Evolutionary conservation across 2,113 vertebrate genomes (phyloP), one percentile per base, ranked within the genome.

Genomic region (Leptobrachium leishanense): DNA sequence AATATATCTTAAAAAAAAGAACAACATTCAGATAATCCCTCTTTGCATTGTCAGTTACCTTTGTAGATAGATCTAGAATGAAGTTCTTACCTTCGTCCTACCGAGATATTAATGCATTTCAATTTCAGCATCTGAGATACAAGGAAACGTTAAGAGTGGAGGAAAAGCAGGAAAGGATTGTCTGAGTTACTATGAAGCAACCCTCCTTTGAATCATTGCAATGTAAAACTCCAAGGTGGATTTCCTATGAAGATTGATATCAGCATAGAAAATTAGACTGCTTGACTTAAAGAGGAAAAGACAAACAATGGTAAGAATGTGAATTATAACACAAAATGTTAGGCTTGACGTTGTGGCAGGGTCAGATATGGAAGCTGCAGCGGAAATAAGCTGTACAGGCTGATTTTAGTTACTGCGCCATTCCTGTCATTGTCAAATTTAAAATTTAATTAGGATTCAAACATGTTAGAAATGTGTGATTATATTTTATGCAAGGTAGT

Each of bases 221-320:
- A 39, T 41, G 57, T 43, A 53, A 71, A 65, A 1, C 31, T 40
- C 46, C 57, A 8, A 8, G 15, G 12, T 65, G 77, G 50, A 73
- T 74, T 74, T 74, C 77, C 70, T 68, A 80, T 55, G 62, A 46
- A 74, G 77, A 80, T 74, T 74, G 64, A 39, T 67, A 80, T 74
- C 50, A n/a, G 41, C 15, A 43, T n/a, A 55, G 6, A 55, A n/a
- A 39, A 59, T 44, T 74, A 57, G n/a, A 67, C 20, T 40, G 46
- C 41, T 41, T 59, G n/a, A 67, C 41, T 59, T 41, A 59, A 43
- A 67, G 20, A 55, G 71, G 77, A 80, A 80, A 20, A n/a, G 15
- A 40, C 43, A 44, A 57, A 80, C 77, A 80, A 80, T 80, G 71
- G 77, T 80, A 74, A 74, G 77, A 59, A 59, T 31, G 62, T 64